A percentile compares a stretch with the other conserved stretches of the same genome.
Conservation (phyloP, 2,797 vertebrate genomes). For the Pipistrellus kuhlii region DNA sequence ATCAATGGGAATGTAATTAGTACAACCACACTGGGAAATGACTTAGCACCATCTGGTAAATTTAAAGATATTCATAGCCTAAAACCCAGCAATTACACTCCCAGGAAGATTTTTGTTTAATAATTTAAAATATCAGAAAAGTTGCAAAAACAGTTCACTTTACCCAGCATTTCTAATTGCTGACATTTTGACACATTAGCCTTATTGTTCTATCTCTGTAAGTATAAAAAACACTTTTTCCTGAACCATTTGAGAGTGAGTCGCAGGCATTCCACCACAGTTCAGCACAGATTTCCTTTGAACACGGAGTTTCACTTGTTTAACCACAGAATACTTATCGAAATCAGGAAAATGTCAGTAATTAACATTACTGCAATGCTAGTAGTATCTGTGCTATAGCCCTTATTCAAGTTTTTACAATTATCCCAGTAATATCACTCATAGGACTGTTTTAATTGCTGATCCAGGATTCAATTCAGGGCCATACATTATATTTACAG, state of each 20-base stretch:
- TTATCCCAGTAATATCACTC: not conserved
- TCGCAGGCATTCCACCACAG: not conserved
- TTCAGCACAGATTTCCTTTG: not conserved
- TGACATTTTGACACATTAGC: not conserved
- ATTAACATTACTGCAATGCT: not conserved
- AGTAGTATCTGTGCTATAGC: not conserved
- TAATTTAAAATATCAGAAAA: constrained; percentile 12
- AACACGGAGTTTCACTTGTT: not conserved
- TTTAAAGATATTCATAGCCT: not conserved
- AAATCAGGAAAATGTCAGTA: not conserved
- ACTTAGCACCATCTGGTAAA: not conserved
- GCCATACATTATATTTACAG: not conserved
- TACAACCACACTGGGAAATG: not conserved
- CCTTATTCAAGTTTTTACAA: not conserved
- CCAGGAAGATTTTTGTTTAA: not conserved
- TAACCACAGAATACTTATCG: not conserved
- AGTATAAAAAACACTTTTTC: not conserved
- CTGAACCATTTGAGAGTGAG: not conserved
- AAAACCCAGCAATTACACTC: not conserved
- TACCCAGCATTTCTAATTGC: not conserved
- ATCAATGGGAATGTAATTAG: not conserved
- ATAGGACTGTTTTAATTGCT: not conserved
- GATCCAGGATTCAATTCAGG: not conserved
- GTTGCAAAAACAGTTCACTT: not conserved
- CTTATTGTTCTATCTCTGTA: not conserved